Base-by-base conservation (phyloP, 2,113 vertebrate species). In the Notechis scutatus region DNA sequence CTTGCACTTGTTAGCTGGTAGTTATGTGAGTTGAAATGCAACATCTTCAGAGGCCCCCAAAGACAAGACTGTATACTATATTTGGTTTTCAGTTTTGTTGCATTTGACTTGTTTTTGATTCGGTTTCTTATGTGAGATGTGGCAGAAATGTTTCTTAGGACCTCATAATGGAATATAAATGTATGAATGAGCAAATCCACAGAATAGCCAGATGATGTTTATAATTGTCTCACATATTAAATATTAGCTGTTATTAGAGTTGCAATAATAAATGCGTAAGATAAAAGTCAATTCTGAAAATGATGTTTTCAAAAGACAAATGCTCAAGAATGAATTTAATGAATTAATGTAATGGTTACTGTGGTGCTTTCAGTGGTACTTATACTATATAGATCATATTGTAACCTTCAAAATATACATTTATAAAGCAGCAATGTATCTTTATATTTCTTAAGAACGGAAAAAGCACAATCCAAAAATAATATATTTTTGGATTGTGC, bases 211-310 rank as follows among this genome's bases (percentile, higher is more conserved):
- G n/a, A 74, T 39, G 29, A 5, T 69, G 18, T 6, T 74, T 74
- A 5, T 69, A 69, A 69, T 29, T 69, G 34, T 20, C 14, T 34
- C n/a, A 39, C 14, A 39, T 34, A 20, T 74, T 34, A 20, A 24
- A 11, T 61, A 26, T 26, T 26, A 14, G 47, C 20, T 88, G 2
- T n/a, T 56, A 88, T 21, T 90, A 92, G 94, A 7, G 26, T 90
- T 94, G 92, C 92, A 94, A n/a, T 57, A 94, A 59, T 87, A 94
- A 94, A 92, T 94, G 29, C 11, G 45, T 23, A 92, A 88, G 7
- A 42, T n/a, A 21, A 91, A 92, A 87, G 47, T 7, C 10, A 26
- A 61, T 57, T 89, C 88, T 94, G 81, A 94, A 95, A 94, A 93
- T 85, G 64, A 39, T 20, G 54, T 20, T 86, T 91, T 45, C 26